Evolutionary conservation across 1,140 invertebrate species (phyloP), one percentile per base, ranked within the genome.

Genomic region (Sinella curviseta): DNA sequence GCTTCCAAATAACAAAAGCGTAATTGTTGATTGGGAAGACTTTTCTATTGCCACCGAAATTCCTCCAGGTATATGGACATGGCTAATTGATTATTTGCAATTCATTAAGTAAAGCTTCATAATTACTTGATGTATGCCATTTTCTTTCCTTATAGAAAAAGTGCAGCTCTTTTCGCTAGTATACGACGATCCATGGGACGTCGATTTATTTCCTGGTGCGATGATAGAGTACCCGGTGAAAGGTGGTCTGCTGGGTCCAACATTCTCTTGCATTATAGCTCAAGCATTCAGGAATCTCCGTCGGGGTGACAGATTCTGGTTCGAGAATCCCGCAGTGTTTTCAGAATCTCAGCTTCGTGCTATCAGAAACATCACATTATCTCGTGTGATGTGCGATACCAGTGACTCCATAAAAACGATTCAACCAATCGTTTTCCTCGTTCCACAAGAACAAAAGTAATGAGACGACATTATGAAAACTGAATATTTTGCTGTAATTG

Each of bases 181-280:
- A 20, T 78, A 84, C 73, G 77, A 79, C 31, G 76, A 70, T 76
- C 78, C 76, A 33, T 84, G 78, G 77, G 82, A 84, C 75, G 80
- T 82, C 67, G 88, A 89, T 84, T 80, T 89, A 31, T 89, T 87
- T 83, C 85, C 88, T 55, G 89, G 87, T 30, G 89, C 94, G 70
- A 92, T 97, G 90, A 92, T 94, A 78, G 96, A 98, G 85, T 88
- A 92, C 55, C 92, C 92, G 0, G 88, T 96, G 0, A 92, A 94
- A 83, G 95, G 95, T 17, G 97, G 95, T 12, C 86, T 98, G 0
- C 94, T 98, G 0, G 97, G 97, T 4, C 97, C 97, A 0, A 98
- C 97, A 0, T 95, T 98, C 85, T 96, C 95, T 31, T 99, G 97
- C 85, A 96, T 99, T 80, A 94, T 99, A 81, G 96, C 93, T 35